These are phyloP conservation scores for Propsilocerus akamusi DNA, from an alignment of 1,140 invertebrate genomes.

Conservation along the genomic window DNA sequence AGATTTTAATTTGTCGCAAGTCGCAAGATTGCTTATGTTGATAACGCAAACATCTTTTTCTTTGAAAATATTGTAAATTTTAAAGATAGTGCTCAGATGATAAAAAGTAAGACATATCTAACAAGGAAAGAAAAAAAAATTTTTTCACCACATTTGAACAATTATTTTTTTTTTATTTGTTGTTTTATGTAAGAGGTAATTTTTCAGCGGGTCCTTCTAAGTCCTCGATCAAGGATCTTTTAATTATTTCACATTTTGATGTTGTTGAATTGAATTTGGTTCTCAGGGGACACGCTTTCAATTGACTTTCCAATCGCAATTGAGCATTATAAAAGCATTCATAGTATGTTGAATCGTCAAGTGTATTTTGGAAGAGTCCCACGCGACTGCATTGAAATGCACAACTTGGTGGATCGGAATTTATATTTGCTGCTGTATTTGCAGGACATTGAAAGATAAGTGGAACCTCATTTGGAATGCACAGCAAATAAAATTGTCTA, in stretches of 20 bases:
- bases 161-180: no score
- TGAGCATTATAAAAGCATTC: background rate
- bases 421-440: background rate
- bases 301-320: background rate
- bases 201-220: no score
- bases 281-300: background rate
- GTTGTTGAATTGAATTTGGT: background rate
- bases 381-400: background rate
- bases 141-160: no score
- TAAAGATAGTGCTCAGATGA: no score
- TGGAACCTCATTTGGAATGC: background rate
- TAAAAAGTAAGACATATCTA: no score
- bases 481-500: background rate
- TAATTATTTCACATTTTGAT: background rate
- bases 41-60: no score
- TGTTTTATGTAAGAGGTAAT: no score
- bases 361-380: background rate
- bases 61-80: no score
- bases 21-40: no score
- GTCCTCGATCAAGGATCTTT: no score
- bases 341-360: background rate
- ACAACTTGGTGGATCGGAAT: background rate
- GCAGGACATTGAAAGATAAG: background rate
- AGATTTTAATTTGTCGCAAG: no score
- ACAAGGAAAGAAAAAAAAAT: no score